phyloP scores from a whole-genome alignment of 2,797 vertebrate genomes.

The Halcyon leucocephala region DNA sequence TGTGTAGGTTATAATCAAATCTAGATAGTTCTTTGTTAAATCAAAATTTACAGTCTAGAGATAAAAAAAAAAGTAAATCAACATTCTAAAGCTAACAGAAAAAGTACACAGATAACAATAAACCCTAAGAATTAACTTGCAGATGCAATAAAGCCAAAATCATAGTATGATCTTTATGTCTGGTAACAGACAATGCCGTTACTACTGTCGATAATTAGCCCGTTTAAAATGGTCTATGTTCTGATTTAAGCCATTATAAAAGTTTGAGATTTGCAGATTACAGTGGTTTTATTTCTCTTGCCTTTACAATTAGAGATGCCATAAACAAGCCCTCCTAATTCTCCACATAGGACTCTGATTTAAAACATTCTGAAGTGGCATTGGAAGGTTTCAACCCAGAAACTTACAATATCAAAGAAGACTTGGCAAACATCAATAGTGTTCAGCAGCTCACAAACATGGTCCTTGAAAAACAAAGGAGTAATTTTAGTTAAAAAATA shows the following conservation, averaged over 20 bases:
- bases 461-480: constrained; percentile 85
- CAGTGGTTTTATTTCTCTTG: background rate
- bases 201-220: background rate
- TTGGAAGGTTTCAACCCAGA: background rate
- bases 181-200: background rate
- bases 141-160: background rate
- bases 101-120: background rate
- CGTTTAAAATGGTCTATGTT: background rate
- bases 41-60: constrained; percentile 97
- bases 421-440: constrained; percentile 98
- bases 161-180: background rate
- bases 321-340: background rate
- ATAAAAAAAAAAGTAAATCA: background rate
- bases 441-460: constrained; percentile 97
- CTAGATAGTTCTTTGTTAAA: constrained; percentile 97
- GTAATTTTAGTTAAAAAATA: background rate
- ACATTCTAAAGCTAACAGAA: background rate
- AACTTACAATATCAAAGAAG: constrained; percentile 99
- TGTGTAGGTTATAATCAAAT: constrained; percentile 96
- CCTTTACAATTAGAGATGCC: background rate
- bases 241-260: background rate
- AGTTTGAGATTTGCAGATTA: background rate
- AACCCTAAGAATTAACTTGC: background rate
- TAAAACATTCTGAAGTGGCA: background rate
- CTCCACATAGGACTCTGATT: background rate